These are phyloP conservation scores for Pogonomyrmex californicus DNA, from an alignment of 1,140 invertebrate species.

Conservation along the genomic window DNA sequence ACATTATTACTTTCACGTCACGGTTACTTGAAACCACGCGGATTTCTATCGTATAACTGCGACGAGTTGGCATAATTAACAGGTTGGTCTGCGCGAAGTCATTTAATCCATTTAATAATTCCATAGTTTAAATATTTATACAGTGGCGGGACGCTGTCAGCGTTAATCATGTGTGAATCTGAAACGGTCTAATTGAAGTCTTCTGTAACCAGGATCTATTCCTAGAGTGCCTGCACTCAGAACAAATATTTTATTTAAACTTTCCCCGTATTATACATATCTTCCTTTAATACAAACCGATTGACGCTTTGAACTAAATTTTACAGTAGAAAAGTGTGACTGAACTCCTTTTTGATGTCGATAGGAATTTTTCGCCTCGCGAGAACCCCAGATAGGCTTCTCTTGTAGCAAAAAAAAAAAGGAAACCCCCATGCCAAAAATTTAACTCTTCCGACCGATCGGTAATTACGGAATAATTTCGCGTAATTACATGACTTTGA, in stretches of 20 bases:
- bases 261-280: neutral
- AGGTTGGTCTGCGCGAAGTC: slow-evolving; percentile 20
- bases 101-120: slow-evolving; percentile 63
- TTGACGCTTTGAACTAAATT: slow-evolving; percentile 1
- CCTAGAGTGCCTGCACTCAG: neutral
- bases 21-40: slow-evolving; percentile 54
- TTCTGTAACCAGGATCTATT: slow-evolving; percentile 26
- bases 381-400: neutral
- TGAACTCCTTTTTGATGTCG: neutral
- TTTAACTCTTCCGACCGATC: neutral
- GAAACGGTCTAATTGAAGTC: slow-evolving; percentile 35
- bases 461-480: neutral
- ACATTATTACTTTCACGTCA: slow-evolving; percentile 58
- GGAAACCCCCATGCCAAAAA: no score
- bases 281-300: neutral
- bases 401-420: neutral
- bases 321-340: neutral
- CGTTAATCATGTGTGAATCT: slow-evolving; percentile 50
- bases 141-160: slow-evolving; percentile 9
- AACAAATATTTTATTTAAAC: slow-evolving; percentile 11
- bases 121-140: slow-evolving; percentile 56
- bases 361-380: neutral
- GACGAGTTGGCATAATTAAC: slow-evolving; percentile 50
- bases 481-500: neutral
- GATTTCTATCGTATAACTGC: slow-evolving; percentile 46